Evolutionary conservation across 2,113 vertebrate genomes (phyloP).

Genomic region (Mustela nigripes): DNA sequence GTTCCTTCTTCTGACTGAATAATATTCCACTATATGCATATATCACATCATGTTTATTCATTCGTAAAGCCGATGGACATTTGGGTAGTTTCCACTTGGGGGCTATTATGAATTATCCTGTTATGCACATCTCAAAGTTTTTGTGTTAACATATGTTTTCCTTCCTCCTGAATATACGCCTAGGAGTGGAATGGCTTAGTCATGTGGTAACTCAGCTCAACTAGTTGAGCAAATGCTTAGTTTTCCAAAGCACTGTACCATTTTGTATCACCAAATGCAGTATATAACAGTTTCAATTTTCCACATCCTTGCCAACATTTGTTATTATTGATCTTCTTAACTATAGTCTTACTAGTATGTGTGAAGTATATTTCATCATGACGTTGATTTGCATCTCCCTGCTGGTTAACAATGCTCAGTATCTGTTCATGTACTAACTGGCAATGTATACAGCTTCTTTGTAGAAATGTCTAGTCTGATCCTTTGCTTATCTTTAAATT

Average conservation of each 20-base stretch:
- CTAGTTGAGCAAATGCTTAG: not conserved
- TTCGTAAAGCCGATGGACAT: not conserved
- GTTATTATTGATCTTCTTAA: not conserved
- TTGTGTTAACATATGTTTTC: not conserved
- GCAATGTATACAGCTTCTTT: not conserved
- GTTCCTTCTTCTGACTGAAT: not conserved
- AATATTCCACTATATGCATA: not conserved
- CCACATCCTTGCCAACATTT: not conserved
- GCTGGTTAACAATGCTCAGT: not conserved
- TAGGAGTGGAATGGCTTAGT: not conserved
- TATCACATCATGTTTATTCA: not conserved
- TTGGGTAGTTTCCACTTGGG: not conserved
- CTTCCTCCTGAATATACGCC: not conserved
- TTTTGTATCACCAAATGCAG: not conserved
- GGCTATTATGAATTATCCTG: not conserved
- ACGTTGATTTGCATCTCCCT: not conserved
- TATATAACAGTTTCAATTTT: not conserved
- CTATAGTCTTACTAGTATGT: not conserved
- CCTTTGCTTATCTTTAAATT: not conserved
- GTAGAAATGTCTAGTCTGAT: not conserved
- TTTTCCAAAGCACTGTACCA: not conserved
- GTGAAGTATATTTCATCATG: not conserved
- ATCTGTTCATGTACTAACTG: not conserved
- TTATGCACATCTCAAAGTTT: not conserved
- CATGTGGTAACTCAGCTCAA: not conserved